These are phyloP conservation scores for Sesamia inferens DNA, from an alignment of 2,888 invertebrate genomes.

Conservation along the genomic window DNA sequence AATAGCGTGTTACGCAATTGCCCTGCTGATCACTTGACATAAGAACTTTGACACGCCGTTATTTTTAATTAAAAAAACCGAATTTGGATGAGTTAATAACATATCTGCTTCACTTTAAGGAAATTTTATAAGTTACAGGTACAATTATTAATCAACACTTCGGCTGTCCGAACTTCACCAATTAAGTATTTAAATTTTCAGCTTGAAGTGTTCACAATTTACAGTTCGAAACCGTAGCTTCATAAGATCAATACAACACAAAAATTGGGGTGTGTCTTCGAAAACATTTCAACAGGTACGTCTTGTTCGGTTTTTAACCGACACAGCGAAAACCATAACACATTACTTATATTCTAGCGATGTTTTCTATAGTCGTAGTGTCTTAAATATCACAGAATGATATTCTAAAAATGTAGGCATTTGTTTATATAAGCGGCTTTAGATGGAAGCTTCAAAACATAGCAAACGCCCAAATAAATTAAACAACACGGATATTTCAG, in stretches of 20 bases:
- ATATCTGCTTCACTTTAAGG: neutral
- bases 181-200: neutral
- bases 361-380: neutral
- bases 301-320: neutral
- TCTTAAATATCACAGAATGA: neutral
- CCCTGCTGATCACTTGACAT: too few relatives aligned
- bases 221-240: constrained; percentile 18
- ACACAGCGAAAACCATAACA: neutral
- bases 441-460: constrained; percentile 2
- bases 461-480: neutral
- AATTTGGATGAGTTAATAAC: neutral
- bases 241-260: constrained; percentile 26
- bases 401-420: neutral
- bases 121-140: neutral
- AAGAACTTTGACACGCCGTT: neutral
- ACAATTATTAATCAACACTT: neutral
- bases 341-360: neutral
- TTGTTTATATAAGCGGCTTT: neutral
- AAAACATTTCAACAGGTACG: neutral
- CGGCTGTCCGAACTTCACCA: neutral
- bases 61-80: neutral
- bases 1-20: too few relatives aligned
- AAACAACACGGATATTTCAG: neutral
- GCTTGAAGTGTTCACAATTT: constrained; percentile 4
- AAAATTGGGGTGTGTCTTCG: constrained; percentile 23